Base-by-base conservation (phyloP, 2,888 invertebrate species). In the Thecocarcelia acutangulata region DNA sequence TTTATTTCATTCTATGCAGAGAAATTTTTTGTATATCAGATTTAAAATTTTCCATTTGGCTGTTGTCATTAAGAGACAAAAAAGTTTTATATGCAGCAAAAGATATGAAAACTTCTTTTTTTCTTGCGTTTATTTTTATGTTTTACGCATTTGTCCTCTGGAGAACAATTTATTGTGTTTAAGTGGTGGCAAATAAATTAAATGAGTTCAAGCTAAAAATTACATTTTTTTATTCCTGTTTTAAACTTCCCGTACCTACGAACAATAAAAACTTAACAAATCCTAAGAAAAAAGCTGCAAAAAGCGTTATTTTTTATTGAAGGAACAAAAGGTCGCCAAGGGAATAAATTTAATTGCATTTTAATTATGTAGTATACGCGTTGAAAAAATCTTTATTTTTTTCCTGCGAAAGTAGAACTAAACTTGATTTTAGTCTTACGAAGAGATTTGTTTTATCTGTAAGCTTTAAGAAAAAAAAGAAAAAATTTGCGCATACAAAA, bases 101-200 rank as follows among this genome's bases (percentile, higher is more conserved):
- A 59, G 64, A 40, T 69, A 63, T 69, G 66, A 54, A 52, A 48
- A 40, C 58, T 28, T 48, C 9, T 24, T 52, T 13, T 6, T 54
- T 61, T 42, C 3, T 9, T 3, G 33, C 33, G 33, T 33, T 17
- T 19, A n/a, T n/a, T n/a, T n/a, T n/a, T 52, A 17, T 64, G 3
- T 11, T 13, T 15, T 19, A 17, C 13, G 54, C 63, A 13, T 17
- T 69, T 80, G 50, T 69, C 48, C 80, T 52, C 80, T 46, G 58
- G 80, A 69, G 80, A 17, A 80, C 40, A 80, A 70, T 80, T 63
- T 63, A 42, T 74, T 69, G 13, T 58, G 21, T 48, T 69, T 28
- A 48, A 40, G 70, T 66, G 72, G 58, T 66, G 50, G 78, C 72
- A 72, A 68, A 58, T 56, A 63, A 70, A 58, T 70, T 72, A 64